A percentile compares a stretch with the other conserved stretches of the same genome.
Evolutionary conservation across 2,797 vertebrate genomes (phyloP).

Genomic region (Champsocephalus esox): DNA sequence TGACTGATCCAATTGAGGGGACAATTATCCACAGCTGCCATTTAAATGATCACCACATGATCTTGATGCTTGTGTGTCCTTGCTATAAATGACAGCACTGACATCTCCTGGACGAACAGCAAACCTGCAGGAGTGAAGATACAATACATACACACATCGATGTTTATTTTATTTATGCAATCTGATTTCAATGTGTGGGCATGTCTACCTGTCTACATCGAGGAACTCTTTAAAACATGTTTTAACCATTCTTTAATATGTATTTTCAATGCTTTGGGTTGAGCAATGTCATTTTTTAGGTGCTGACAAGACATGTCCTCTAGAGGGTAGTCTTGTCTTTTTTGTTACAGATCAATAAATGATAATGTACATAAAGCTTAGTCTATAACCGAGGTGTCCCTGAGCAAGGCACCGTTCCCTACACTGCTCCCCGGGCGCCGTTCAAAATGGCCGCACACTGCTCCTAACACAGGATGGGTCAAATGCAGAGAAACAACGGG

Average conservation of each 20-base stretch:
- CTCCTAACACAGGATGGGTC: too few species aligned
- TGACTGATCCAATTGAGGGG: constrained; percentile 16
- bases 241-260: background rate
- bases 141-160: background rate
- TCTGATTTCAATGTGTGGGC: background rate
- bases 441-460: too few species aligned
- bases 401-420: too few species aligned
- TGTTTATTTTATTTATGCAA: background rate
- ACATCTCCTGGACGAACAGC: constrained; percentile 60
- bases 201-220: background rate
- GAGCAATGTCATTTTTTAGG: background rate
- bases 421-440: too few species aligned
- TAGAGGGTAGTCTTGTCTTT: constrained; percentile 39
- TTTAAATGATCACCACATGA: constrained; percentile 2
- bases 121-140: constrained; percentile 10
- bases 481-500: too few species aligned
- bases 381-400: too few species aligned
- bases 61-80: background rate
- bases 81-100: constrained; percentile 35
- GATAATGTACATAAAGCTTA: background rate
- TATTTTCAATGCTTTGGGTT: too few species aligned
- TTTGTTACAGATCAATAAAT: background rate
- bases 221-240: too few species aligned
- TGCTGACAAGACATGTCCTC: constrained; percentile 5
- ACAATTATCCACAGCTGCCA: constrained; percentile 4